A percentile compares a stretch with the other conserved stretches of the same genome.
phyloP scores from a whole-genome alignment of 2,888 invertebrate genomes.

The Mythimna ferrago region DNA sequence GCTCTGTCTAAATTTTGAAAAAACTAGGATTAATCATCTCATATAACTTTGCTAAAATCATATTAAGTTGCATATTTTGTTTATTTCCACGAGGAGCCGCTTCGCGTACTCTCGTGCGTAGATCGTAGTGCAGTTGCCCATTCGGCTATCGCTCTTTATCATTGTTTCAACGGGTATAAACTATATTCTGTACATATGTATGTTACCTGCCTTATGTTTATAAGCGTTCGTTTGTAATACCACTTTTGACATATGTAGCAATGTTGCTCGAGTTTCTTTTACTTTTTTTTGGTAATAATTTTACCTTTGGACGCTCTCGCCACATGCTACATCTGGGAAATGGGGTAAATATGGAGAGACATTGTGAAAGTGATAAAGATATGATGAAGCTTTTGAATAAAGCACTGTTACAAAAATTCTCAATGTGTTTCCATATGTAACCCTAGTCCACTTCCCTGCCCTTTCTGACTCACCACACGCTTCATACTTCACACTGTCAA shows the following conservation, averaged over 20 bases:
- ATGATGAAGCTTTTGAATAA: slow-evolving; percentile 92
- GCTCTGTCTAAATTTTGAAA: slow-evolving; percentile 71
- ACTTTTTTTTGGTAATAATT: slow-evolving; percentile 81
- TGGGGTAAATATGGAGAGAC: slow-evolving; percentile 94
- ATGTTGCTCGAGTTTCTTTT: slow-evolving; percentile 87
- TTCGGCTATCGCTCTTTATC: slow-evolving; percentile 86
- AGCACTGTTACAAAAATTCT: slow-evolving; percentile 93
- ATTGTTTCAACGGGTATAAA: slow-evolving; percentile 87
- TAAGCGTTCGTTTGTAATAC: slow-evolving; percentile 91
- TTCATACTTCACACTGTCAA: slow-evolving; percentile 59
- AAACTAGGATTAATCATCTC: slow-evolving; percentile 81
- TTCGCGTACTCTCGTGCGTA: slow-evolving; percentile 60
- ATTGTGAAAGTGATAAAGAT: slow-evolving; percentile 92
- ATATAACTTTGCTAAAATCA: slow-evolving; percentile 79
- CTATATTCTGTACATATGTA: slow-evolving; percentile 87
- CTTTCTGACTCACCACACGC: slow-evolving; percentile 67
- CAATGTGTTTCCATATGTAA: slow-evolving; percentile 92
- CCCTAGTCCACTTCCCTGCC: slow-evolving; percentile 81
- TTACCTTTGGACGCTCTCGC: slow-evolving; percentile 87
- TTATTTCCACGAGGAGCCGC: slow-evolving; percentile 64
- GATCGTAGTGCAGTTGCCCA: slow-evolving; percentile 73
- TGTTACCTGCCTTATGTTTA: slow-evolving; percentile 90
- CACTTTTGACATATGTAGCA: slow-evolving; percentile 91
- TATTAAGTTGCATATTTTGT: slow-evolving; percentile 77
- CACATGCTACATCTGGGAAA: slow-evolving; percentile 91